Percentiles rank a stretch among this genome's conserved stretches.
phyloP scores from a whole-genome alignment of 2,888 invertebrate species.

The Chalcosyrphus nemorum region DNA sequence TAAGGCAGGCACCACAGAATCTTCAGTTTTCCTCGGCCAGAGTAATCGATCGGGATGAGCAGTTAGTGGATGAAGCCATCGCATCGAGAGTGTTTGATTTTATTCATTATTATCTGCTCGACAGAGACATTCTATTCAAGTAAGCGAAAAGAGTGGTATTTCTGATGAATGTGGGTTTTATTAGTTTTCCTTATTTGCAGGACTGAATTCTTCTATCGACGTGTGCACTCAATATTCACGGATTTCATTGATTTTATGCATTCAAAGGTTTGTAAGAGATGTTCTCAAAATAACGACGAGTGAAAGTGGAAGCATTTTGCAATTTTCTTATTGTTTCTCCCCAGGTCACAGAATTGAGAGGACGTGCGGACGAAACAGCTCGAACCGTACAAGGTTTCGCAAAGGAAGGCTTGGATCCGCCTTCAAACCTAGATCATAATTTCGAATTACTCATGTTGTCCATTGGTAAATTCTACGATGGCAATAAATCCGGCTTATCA shows the following conservation, averaged over 20 bases:
- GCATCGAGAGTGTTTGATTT: constrained; percentile 91
- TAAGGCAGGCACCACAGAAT: constrained; percentile 84
- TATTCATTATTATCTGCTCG: constrained; percentile 88
- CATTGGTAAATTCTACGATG: constrained; percentile 89
- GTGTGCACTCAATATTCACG: constrained; percentile 92
- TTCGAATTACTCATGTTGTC: constrained; percentile 92
- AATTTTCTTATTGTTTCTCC: too few species aligned
- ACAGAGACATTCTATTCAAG: constrained; percentile 86
- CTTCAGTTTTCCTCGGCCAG: constrained; percentile 83
- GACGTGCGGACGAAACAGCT: constrained; percentile 94
- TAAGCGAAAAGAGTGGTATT: constrained; percentile 76
- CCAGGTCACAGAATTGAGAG: constrained; percentile 88
- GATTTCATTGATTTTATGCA: constrained; percentile 97
- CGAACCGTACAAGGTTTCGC: constrained; percentile 89
- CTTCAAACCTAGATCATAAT: constrained; percentile 87
- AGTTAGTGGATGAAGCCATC: constrained; percentile 90
- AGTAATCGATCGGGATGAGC: constrained; percentile 89
- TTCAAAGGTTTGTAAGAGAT: constrained; percentile 90
- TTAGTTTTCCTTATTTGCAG: constrained; percentile 70
- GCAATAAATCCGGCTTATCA: constrained; percentile 87
- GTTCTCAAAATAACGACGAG: too few species aligned
- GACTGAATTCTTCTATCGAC: constrained; percentile 91
- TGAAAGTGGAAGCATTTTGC: too few species aligned
- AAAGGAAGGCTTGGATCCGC: constrained; percentile 90
- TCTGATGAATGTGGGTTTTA: not conserved